Evolutionary conservation across 2,888 invertebrate species (phyloP).

Genomic region (Netelia inedita): DNA sequence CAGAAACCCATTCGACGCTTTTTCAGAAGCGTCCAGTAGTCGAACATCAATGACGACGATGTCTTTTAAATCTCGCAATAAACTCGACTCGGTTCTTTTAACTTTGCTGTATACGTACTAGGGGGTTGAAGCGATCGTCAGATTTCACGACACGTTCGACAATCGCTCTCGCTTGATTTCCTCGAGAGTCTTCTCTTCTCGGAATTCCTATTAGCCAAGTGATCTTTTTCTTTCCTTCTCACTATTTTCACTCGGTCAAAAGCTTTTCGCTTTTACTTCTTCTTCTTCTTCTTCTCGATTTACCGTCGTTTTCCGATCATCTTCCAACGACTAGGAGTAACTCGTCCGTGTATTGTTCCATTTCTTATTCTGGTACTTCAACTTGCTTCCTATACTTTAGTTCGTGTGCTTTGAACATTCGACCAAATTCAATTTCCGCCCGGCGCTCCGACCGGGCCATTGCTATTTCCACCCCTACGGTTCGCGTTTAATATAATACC

Average conservation of each 20-base stretch:
- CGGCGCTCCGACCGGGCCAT: background rate
- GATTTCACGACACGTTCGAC: background rate
- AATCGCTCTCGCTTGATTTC: background rate
- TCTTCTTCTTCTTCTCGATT: conserved; percentile 1
- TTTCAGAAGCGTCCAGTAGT: conserved; percentile 17
- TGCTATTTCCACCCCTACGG: conserved; percentile 1
- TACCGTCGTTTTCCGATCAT: background rate
- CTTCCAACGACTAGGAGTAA: conserved; percentile 7
- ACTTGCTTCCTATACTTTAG: conserved; percentile 17
- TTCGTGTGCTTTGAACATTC: conserved; percentile 48
- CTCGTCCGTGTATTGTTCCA: conserved; percentile 11
- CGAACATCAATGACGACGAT: conserved; percentile 7
- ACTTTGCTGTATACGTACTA: background rate
- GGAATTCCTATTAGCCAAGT: background rate
- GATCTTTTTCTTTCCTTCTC: conserved; percentile 6
- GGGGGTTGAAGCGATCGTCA: background rate
- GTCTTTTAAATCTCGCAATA: conserved; percentile 23
- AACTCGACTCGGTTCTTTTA: background rate
- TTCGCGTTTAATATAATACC: conserved; percentile 11
- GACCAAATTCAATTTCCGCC: conserved; percentile 70
- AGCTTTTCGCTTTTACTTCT: background rate
- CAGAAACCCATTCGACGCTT: conserved; percentile 17
- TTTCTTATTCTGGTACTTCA: conserved; percentile 33
- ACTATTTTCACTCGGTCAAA: conserved; percentile 2
- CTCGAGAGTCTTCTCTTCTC: background rate